These are phyloP conservation scores for Pasiphila rectangulata DNA, from an alignment of 2,888 invertebrate species.

Conservation along the genomic window DNA sequence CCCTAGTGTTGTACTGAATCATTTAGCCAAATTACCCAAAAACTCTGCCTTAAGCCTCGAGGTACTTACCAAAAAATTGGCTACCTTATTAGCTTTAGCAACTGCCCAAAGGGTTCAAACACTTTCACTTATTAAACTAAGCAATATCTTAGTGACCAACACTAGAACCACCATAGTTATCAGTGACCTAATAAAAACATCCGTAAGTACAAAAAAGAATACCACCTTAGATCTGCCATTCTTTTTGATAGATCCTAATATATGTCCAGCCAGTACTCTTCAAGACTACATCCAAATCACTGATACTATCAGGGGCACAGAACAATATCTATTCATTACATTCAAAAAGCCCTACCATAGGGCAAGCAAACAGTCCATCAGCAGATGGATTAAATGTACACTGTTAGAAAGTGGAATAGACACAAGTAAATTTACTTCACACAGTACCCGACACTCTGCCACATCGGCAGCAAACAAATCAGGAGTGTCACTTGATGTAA, in stretches of 20 bases:
- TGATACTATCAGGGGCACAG: no score
- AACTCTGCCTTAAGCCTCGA: no score
- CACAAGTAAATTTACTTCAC: neutral
- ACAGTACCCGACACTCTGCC: conserved; percentile 9
- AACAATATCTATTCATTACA: no score
- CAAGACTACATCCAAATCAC: no score
- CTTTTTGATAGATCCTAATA: conserved; percentile 3
- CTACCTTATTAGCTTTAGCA: conserved; percentile 6
- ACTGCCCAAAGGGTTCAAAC: conserved; percentile 14
- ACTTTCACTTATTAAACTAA: neutral
- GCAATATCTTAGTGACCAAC: neutral
- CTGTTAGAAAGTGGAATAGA: conserved; percentile 1
- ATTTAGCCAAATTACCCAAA: no score
- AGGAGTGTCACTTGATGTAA: conserved; percentile 5
- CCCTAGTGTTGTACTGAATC: conserved; percentile 16
- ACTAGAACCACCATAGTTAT: neutral
- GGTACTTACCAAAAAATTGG: conserved; percentile 6
- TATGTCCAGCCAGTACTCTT: conserved; percentile 1
- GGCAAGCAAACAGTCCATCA: no score
- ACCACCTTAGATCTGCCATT: conserved; percentile 6
- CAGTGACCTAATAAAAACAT: conserved; percentile 3
- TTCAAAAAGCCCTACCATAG: no score
- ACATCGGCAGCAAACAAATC: conserved; percentile 5
- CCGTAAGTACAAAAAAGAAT: neutral
- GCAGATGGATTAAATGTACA: neutral